Evolutionary conservation across 2,888 invertebrate species (phyloP).

Genomic region (Megalurothrips usitatus): DNA sequence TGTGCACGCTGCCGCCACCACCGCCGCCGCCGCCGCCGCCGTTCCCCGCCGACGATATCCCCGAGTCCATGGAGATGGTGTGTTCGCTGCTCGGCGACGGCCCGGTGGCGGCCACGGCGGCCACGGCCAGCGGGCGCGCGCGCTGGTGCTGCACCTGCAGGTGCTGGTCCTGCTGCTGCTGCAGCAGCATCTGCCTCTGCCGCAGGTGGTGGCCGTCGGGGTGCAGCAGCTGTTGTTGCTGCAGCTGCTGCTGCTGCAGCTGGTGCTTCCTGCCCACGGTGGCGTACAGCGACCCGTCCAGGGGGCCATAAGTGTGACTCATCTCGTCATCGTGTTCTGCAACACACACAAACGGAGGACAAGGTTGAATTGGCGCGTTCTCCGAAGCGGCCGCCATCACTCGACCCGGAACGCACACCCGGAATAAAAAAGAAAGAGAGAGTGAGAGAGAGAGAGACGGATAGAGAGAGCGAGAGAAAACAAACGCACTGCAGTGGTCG

Average conservation of each 20-base stretch:
- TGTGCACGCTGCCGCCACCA: slow-evolving; percentile 41
- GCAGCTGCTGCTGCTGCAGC: slow-evolving; percentile 40
- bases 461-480: too few relatives aligned
- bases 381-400: too few relatives aligned
- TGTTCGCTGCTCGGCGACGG: slow-evolving; percentile 58
- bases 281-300: slow-evolving; percentile 89
- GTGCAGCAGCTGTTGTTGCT: slow-evolving; percentile 44
- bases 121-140: slow-evolving; percentile 40
- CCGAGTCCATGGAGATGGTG: slow-evolving; percentile 87
- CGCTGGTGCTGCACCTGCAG: slow-evolving; percentile 41
- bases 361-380: too few relatives aligned
- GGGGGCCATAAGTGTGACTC: slow-evolving; percentile 73
- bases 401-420: too few relatives aligned
- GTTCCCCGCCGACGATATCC: slow-evolving; percentile 68
- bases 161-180: slow-evolving; percentile 42
- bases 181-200: slow-evolving; percentile 41
- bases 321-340: slow-evolving; percentile 54
- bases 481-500: too few relatives aligned
- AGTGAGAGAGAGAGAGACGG: too few relatives aligned
- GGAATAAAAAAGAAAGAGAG: too few relatives aligned
- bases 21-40: slow-evolving; percentile 43
- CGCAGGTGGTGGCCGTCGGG: slow-evolving; percentile 41
- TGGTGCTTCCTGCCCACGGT: slow-evolving; percentile 46
- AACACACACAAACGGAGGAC: slow-evolving; percentile 40
- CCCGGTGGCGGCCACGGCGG: slow-evolving; percentile 36